phyloP scores from a whole-genome alignment of 2,888 invertebrate genomes.

The Gryllus longicercus region DNA sequence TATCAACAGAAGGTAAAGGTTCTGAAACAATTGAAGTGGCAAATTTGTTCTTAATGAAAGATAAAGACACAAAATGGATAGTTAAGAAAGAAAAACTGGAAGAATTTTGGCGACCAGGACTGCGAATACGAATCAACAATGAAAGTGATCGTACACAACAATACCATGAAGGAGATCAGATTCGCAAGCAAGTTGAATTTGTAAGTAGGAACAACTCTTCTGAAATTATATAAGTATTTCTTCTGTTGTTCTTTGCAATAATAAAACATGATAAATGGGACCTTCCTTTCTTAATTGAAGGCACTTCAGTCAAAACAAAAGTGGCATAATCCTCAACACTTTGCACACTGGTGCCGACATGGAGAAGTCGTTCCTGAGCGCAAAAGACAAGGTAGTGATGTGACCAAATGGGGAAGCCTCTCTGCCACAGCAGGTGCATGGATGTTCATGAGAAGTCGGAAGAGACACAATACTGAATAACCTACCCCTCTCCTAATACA shows the following conservation, averaged over 20 bases:
- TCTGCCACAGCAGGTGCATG: slow-evolving; percentile 67
- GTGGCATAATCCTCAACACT: slow-evolving; percentile 65
- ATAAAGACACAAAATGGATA: slow-evolving; percentile 36
- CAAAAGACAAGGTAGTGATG: slow-evolving; percentile 61
- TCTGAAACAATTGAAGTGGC: slow-evolving; percentile 30
- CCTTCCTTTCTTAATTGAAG: neutral
- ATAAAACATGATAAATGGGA: too few species aligned
- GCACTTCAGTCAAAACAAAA: slow-evolving; percentile 24
- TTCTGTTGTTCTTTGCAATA: too few species aligned
- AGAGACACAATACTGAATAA: slow-evolving; percentile 27
- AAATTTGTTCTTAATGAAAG: slow-evolving; percentile 38
- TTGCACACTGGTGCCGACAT: slow-evolving; percentile 69
- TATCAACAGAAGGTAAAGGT: slow-evolving; percentile 23
- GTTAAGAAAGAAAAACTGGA: slow-evolving; percentile 49
- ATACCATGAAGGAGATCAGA: slow-evolving; percentile 64
- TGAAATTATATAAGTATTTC: slow-evolving; percentile 12
- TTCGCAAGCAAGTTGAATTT: slow-evolving; percentile 54
- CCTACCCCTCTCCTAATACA: neutral
- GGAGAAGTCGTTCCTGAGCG: slow-evolving; percentile 48
- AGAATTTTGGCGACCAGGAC: slow-evolving; percentile 67
- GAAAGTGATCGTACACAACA: slow-evolving; percentile 67
- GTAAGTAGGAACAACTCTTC: slow-evolving; percentile 24
- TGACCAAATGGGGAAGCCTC: slow-evolving; percentile 67
- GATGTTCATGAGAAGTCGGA: slow-evolving; percentile 55
- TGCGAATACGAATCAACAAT: slow-evolving; percentile 68